Evolutionary conservation across 1,140 invertebrate species (phyloP).

Genomic region (Cylas formicarius): DNA sequence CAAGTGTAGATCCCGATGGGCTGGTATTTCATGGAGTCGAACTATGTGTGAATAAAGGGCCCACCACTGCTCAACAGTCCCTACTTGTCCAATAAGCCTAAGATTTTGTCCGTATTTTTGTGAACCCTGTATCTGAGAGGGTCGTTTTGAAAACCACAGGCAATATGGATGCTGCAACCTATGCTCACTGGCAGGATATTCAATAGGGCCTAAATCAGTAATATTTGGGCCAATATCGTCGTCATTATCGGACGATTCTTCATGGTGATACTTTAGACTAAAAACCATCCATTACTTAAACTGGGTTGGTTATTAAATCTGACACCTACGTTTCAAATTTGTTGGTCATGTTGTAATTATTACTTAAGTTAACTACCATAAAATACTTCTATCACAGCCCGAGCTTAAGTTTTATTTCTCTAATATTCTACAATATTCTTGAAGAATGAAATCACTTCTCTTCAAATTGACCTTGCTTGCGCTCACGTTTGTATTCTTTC

Average conservation of each 20-base stretch:
- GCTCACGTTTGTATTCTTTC: too few relatives aligned
- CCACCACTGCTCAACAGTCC: conserved; percentile 96
- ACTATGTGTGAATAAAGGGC: conserved; percentile 85
- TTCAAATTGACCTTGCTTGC: too few relatives aligned
- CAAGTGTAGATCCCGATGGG: conserved; percentile 91
- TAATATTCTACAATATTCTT: too few relatives aligned
- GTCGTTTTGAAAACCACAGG: conserved; percentile 79
- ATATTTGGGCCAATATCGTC: conserved; percentile 44
- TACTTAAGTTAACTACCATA: conserved; percentile 29
- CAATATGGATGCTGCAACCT: conserved; percentile 84
- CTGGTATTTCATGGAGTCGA: conserved; percentile 78
- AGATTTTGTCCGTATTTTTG: conserved; percentile 54
- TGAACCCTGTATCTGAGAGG: conserved; percentile 35
- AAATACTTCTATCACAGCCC: conserved; percentile 32
- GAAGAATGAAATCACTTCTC: too few relatives aligned
- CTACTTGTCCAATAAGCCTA: conserved; percentile 77
- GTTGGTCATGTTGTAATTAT: conserved; percentile 49
- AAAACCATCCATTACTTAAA: conserved; percentile 9
- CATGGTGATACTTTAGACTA: conserved; percentile 50
- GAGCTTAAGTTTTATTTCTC: conserved; percentile 11
- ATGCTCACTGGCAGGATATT: conserved; percentile 71
- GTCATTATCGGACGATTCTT: conserved; percentile 46
- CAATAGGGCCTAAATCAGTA: conserved; percentile 47
- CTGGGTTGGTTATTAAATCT: background rate
- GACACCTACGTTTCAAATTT: conserved; percentile 57